phyloP scores from a whole-genome alignment of 1,140 invertebrate species.

The Ceratina australensis region DNA sequence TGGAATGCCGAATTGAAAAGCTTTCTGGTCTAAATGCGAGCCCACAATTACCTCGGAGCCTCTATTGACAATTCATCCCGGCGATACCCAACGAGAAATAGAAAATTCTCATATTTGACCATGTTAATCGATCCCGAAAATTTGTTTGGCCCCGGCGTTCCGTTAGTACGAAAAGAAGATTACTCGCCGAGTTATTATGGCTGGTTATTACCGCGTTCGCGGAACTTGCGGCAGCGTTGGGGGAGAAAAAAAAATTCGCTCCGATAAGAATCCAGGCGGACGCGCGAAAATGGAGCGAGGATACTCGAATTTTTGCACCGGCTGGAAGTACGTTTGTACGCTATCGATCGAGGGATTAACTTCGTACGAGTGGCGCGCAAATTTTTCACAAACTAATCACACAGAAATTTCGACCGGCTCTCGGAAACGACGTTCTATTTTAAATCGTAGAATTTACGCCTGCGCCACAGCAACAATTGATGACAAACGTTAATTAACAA shows the following conservation, averaged over 20 bases:
- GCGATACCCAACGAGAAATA: no score
- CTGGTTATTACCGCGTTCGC: background rate
- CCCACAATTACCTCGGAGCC: no score
- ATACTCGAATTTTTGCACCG: background rate
- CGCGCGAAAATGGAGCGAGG: background rate
- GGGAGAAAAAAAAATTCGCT: slow-evolving; percentile 13
- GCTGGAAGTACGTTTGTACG: background rate
- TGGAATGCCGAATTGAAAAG: background rate
- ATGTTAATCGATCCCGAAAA: background rate
- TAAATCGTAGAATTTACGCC: no score
- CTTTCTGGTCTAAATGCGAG: no score
- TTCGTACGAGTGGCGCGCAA: background rate
- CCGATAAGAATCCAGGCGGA: background rate
- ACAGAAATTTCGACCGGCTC: no score
- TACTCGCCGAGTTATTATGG: slow-evolving; percentile 6
- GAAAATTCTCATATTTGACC: no score
- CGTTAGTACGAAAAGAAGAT: background rate
- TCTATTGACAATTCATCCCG: background rate
- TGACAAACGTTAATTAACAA: no score
- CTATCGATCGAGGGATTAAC: slow-evolving; percentile 9
- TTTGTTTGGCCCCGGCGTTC: background rate
- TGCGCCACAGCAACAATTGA: no score
- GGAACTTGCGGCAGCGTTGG: background rate
- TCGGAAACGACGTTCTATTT: no score
- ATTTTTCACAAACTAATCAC: background rate